Conservation (phyloP, 1,140 invertebrate genomes). For the Caenorhabditis briggsae region DNA sequence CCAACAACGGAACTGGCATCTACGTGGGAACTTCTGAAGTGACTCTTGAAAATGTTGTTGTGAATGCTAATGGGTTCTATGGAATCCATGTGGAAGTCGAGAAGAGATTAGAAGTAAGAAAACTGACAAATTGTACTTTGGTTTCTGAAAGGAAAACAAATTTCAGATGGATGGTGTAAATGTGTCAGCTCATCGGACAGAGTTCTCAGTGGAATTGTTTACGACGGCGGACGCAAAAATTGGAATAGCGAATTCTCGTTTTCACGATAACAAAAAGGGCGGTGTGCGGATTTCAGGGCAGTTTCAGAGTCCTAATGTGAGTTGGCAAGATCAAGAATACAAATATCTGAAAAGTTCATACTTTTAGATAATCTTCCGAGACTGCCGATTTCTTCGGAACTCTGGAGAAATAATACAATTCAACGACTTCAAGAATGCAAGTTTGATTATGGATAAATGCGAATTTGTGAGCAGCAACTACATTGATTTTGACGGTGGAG, state of each 20-base stretch:
- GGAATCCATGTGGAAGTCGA: conserved; percentile 20
- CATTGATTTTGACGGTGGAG: conserved; percentile 9
- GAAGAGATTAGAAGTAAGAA: conserved; percentile 48
- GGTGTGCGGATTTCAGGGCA: conserved; percentile 17
- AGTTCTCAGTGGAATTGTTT: conserved; percentile 21
- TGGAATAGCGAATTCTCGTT: conserved; percentile 27
- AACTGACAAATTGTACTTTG: not conserved
- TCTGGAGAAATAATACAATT: conserved; percentile 8
- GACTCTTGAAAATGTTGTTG: conserved; percentile 22
- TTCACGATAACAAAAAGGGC: conserved; percentile 59
- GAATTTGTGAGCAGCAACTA: conserved; percentile 33
- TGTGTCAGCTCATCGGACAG: conserved; percentile 47
- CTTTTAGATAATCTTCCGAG: conserved; percentile 28
- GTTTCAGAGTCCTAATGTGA: not conserved
- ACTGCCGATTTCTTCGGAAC: conserved; percentile 42
- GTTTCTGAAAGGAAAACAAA: not conserved
- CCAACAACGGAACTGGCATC: conserved; percentile 22
- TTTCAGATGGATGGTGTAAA: conserved; percentile 51
- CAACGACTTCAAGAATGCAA: not conserved
- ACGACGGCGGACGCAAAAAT: not conserved
- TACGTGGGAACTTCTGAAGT: conserved; percentile 24
- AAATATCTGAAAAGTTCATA: not conserved
- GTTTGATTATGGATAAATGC: conserved; percentile 15
- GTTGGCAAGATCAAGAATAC: not conserved
- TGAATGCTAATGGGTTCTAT: conserved; percentile 34